Conservation (phyloP, 2,113 vertebrate genomes). For the Cichladusa arquata region DNA sequence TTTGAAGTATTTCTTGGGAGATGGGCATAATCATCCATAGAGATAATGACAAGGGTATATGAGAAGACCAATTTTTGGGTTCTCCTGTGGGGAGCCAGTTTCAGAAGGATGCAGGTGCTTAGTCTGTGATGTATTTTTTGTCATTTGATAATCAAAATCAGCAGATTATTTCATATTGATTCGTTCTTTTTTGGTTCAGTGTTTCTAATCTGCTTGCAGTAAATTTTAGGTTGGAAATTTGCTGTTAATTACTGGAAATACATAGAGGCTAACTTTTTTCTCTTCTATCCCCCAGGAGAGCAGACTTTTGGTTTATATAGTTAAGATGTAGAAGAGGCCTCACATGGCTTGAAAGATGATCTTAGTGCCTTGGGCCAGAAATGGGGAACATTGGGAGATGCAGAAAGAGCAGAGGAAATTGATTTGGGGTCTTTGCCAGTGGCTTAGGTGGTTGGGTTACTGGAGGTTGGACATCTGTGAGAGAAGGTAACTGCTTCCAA, state of each 20-base stretch:
- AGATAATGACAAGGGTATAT: background rate
- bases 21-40: background rate
- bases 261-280: background rate
- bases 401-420: slow-evolving; percentile 11
- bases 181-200: background rate
- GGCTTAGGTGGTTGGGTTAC: background rate
- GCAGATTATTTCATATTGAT: background rate
- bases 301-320: background rate
- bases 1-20: background rate
- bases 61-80: background rate
- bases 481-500: slow-evolving; percentile 19
- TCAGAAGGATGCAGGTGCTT: background rate
- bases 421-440: background rate
- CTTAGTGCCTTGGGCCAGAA: background rate
- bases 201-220: background rate
- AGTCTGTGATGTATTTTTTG: background rate
- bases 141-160: background rate
- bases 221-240: background rate
- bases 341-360: background rate
- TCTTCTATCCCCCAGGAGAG: background rate
- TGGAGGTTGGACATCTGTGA: background rate
- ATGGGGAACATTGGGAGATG: background rate
- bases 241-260: background rate
- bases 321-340: background rate
- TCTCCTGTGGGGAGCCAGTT: background rate